These are phyloP conservation scores for Rhea americana DNA, from an alignment of 2,113 vertebrate species.

Conservation along the genomic window DNA sequence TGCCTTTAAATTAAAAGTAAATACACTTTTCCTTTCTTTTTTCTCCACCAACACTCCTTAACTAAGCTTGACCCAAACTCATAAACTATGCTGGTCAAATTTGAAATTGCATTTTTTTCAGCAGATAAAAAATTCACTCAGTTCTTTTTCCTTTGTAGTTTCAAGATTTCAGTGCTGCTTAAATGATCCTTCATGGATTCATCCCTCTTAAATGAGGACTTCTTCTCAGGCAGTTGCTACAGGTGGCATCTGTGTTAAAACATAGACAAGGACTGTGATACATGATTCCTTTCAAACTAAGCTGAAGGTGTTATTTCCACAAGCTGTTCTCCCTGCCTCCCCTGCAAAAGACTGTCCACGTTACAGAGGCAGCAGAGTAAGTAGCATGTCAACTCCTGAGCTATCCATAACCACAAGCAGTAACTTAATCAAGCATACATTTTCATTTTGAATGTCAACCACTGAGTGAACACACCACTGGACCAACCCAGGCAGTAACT, in stretches of 20 bases:
- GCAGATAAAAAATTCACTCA: background rate
- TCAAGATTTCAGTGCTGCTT: background rate
- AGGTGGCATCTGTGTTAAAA: background rate
- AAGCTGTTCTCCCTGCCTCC: background rate
- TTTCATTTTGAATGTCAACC: background rate
- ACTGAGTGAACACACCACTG: background rate
- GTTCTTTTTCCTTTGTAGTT: background rate
- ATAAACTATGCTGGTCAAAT: background rate
- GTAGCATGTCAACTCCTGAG: background rate
- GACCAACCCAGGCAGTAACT: background rate
- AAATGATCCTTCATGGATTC: background rate
- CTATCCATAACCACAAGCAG: background rate
- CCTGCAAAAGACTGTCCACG: background rate
- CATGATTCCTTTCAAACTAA: background rate
- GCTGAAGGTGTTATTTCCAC: background rate
- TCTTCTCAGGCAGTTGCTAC: background rate
- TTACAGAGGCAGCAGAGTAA: background rate
- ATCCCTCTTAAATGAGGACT: background rate
- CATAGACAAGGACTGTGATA: background rate
- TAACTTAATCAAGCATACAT: background rate
- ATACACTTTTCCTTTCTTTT: background rate
- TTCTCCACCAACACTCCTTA: background rate
- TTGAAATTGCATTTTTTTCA: background rate
- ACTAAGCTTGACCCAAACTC: background rate
- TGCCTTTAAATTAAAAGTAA: conserved; percentile 32